Percentiles rank a stretch among this genome's conserved stretches.
Evolutionary conservation across 2,888 invertebrate genomes (phyloP).

Genomic region (Parnassius mnemosyne): DNA sequence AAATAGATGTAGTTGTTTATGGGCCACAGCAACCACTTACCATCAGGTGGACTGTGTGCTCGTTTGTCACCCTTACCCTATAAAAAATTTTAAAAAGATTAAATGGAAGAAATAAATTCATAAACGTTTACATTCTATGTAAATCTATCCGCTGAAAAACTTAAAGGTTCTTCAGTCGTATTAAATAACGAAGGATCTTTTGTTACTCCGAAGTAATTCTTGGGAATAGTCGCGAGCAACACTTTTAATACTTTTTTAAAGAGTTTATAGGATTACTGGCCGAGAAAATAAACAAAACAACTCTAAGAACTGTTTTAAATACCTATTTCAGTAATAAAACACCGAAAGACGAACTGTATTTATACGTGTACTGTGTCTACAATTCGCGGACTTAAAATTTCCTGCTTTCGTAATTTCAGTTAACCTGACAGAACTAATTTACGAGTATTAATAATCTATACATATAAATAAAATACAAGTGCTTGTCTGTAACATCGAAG

Average conservation of each 20-base stretch:
- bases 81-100: no score
- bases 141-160: neutral
- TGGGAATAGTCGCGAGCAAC: neutral
- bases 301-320: constrained; percentile 3
- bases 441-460: no score
- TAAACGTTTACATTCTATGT: neutral
- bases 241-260: constrained; percentile 2
- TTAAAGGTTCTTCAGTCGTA: neutral
- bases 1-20: no score
- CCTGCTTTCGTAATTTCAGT: no score
- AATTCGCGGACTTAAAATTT: no score
- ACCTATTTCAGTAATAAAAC: neutral
- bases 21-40: no score
- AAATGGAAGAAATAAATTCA: neutral
- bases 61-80: no score
- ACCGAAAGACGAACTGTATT: neutral
- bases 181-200: constrained; percentile 7
- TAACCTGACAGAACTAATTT: no score
- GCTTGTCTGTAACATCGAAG: no score
- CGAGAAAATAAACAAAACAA: constrained; percentile 6
- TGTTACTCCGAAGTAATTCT: constrained; percentile 1
- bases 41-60: no score
- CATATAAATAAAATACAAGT: no score
- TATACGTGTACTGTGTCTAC: no score
- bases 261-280: constrained; percentile 9